Percentiles rank a stretch among this genome's conserved stretches.
These are phyloP conservation scores for Helostoma temminkii DNA, from an alignment of 2,797 vertebrate genomes.

Conservation along the genomic window DNA sequence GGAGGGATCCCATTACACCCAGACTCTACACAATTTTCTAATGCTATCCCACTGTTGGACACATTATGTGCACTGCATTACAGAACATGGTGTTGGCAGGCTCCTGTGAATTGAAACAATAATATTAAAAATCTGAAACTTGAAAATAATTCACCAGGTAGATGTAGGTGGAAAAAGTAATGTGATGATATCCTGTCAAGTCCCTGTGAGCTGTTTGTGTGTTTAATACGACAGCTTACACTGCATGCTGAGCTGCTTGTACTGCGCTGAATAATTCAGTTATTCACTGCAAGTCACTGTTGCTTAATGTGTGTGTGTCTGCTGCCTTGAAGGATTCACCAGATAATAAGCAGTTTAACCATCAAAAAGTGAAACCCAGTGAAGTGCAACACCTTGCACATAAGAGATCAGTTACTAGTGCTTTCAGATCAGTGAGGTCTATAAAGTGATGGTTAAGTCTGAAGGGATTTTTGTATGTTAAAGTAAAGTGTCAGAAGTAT, in stretches of 20 bases:
- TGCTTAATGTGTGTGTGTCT: constrained; percentile 12
- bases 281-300: constrained; percentile 30
- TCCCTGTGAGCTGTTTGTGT: constrained; percentile 25
- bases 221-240: constrained; percentile 35
- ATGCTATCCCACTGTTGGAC: background rate
- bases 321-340: constrained; percentile 9
- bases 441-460: too few species aligned
- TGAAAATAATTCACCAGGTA: background rate
- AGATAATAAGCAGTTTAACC: constrained; percentile 3
- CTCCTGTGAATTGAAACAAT: background rate
- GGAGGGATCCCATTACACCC: constrained; percentile 3
- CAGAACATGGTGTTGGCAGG: background rate
- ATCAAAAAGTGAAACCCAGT: background rate
- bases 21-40: constrained; percentile 5
- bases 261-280: constrained; percentile 23
- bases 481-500: background rate
- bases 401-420: background rate
- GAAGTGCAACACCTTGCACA: background rate
- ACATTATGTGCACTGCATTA: too few species aligned
- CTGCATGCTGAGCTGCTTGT: constrained; percentile 23
- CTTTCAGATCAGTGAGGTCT: background rate
- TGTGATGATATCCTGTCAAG: constrained; percentile 23
- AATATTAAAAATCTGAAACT: background rate
- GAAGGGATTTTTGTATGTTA: background rate
- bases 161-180: background rate